Conservation (phyloP, 2,888 invertebrate genomes). For the Tachina grossa region DNA sequence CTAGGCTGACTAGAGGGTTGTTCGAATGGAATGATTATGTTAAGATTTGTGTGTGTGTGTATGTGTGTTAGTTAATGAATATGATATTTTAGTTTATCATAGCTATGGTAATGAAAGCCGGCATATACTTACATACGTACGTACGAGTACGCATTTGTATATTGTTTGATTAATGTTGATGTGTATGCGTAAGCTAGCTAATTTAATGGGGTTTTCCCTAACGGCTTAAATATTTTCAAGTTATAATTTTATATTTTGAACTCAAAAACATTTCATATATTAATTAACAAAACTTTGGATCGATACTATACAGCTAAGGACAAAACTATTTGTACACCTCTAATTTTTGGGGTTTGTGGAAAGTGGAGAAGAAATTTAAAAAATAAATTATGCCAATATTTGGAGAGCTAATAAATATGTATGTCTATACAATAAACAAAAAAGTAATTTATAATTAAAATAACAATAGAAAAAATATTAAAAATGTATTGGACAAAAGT, state of each 20-base stretch:
- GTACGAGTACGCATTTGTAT: neutral
- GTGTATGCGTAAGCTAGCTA: neutral
- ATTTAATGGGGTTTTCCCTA: constrained; percentile 21
- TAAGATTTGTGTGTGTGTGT: constrained; percentile 15
- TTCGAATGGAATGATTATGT: neutral
- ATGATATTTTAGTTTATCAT: constrained; percentile 33
- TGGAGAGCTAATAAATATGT: too few relatives aligned
- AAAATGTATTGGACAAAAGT: too few relatives aligned
- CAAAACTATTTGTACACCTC: too few relatives aligned
- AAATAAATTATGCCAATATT: too few relatives aligned
- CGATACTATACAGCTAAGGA: too few relatives aligned
- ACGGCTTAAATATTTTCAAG: neutral
- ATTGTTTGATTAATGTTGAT: neutral
- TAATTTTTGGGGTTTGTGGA: too few relatives aligned
- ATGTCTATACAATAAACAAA: too few relatives aligned
- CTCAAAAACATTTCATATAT: constrained; percentile 3
- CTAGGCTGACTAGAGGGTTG: too few relatives aligned
- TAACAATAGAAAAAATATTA: too few relatives aligned
- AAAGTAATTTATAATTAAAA: too few relatives aligned
- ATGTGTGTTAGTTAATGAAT: constrained; percentile 16
- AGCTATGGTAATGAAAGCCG: neutral
- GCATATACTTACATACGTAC: neutral
- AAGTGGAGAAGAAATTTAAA: too few relatives aligned
- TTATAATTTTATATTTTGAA: neutral
- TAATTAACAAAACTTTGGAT: neutral